These are phyloP conservation scores for Drosophila neoperkinsi DNA, from an alignment of 2,888 invertebrate genomes.

Conservation along the genomic window DNA sequence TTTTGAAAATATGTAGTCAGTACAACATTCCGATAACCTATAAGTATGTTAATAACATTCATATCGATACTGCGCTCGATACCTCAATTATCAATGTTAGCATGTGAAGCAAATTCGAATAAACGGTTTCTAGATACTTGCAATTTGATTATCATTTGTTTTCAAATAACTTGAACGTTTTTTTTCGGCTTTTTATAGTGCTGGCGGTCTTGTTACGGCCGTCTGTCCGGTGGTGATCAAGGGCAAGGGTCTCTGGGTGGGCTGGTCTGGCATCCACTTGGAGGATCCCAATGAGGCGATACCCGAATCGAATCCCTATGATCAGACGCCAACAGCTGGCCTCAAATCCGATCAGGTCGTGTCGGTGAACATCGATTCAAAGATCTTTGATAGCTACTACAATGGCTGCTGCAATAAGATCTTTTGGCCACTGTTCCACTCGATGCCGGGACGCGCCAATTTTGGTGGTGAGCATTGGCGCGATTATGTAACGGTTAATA, in stretches of 20 bases:
- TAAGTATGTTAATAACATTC: not conserved
- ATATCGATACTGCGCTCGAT: not conserved
- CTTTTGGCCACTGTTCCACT: slow-evolving; percentile 96
- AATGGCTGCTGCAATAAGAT: slow-evolving; percentile 97
- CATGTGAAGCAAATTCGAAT: not conserved
- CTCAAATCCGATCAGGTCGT: slow-evolving; percentile 93
- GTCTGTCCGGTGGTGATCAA: slow-evolving; percentile 95
- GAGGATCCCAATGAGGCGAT: slow-evolving; percentile 91
- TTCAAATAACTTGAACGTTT: not conserved
- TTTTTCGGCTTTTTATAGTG: slow-evolving; percentile 87
- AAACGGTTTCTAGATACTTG: not conserved
- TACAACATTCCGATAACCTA: not conserved
- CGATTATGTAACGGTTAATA: slow-evolving; percentile 92
- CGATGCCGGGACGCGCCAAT: slow-evolving; percentile 95
- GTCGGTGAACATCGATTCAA: slow-evolving; percentile 91
- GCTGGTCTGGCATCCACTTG: slow-evolving; percentile 95
- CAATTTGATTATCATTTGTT: not conserved
- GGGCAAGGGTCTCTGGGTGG: slow-evolving; percentile 94
- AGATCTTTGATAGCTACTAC: slow-evolving; percentile 93
- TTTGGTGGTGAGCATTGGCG: slow-evolving; percentile 94
- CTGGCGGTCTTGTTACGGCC: slow-evolving; percentile 95
- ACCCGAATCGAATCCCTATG: slow-evolving; percentile 94
- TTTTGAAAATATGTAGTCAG: not conserved
- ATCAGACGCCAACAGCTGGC: slow-evolving; percentile 94
- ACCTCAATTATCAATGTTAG: not conserved